phyloP scores from a whole-genome alignment of 1,140 invertebrate genomes.

The Samia ricini region DNA sequence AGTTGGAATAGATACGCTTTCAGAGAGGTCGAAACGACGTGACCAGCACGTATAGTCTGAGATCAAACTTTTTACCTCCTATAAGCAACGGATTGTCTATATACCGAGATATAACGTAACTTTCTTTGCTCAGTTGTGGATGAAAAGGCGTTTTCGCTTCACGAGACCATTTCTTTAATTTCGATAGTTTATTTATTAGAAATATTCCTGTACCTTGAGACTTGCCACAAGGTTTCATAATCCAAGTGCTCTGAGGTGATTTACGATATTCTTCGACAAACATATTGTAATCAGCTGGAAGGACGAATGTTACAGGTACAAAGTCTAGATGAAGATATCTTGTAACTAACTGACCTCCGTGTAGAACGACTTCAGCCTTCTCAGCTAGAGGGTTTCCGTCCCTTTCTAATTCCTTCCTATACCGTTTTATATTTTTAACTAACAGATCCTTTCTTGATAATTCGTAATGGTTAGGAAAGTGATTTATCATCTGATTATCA shows the following conservation, averaged over 20 bases:
- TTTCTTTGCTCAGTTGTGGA: slow-evolving; percentile 88
- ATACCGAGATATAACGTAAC: slow-evolving; percentile 93
- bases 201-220: slow-evolving; percentile 93
- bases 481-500: slow-evolving; percentile 95
- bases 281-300: slow-evolving; percentile 96
- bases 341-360: slow-evolving; percentile 83
- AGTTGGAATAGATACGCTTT: slow-evolving; percentile 91
- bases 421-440: slow-evolving; percentile 97
- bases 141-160: slow-evolving; percentile 86
- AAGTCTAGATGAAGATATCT: slow-evolving; percentile 92
- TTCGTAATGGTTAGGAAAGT: slow-evolving; percentile 89
- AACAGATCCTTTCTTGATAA: slow-evolving; percentile 87
- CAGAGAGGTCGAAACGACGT: slow-evolving; percentile 89
- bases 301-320: slow-evolving; percentile 94
- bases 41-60: slow-evolving; percentile 90
- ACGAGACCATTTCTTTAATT: slow-evolving; percentile 91
- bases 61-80: slow-evolving; percentile 93
- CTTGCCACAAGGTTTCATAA: slow-evolving; percentile 93
- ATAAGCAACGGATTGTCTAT: slow-evolving; percentile 92
- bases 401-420: slow-evolving; percentile 93
- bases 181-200: slow-evolving; percentile 91
- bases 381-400: slow-evolving; percentile 93
- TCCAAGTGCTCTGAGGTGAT: slow-evolving; percentile 89
- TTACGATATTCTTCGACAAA: slow-evolving; percentile 97
- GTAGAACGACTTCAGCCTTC: slow-evolving; percentile 67